phyloP scores from a whole-genome alignment of 2,888 invertebrate genomes.

The Brachynemurus nebulosus region DNA sequence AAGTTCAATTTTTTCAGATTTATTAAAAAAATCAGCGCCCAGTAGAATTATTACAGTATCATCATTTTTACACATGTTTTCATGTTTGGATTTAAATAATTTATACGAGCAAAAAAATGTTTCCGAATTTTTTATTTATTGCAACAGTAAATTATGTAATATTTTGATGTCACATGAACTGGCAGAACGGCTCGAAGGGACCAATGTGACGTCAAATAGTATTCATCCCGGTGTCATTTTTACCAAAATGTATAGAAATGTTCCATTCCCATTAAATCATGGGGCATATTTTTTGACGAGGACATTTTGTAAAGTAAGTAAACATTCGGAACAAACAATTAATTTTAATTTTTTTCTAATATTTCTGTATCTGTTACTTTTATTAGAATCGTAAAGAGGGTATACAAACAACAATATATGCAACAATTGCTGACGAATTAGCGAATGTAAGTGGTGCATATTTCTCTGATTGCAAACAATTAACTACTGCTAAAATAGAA shows the following conservation, averaged over 20 bases:
- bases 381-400: no score
- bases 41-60: conserved; percentile 29
- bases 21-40: conserved; percentile 26
- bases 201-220: conserved; percentile 30
- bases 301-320: no score
- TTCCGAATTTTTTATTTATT: conserved; percentile 17
- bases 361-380: no score
- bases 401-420: conserved; percentile 26
- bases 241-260: background rate
- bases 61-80: conserved; percentile 13
- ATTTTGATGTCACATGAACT: conserved; percentile 28
- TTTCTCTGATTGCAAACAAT: conserved; percentile 62
- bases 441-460: conserved; percentile 61
- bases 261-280: background rate
- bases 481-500: background rate
- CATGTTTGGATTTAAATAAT: background rate
- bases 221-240: conserved; percentile 30
- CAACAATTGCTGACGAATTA: conserved; percentile 23
- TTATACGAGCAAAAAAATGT: conserved; percentile 24
- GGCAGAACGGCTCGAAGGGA: conserved; percentile 25
- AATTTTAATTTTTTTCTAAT: no score
- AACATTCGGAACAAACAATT: no score
- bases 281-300: no score
- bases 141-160: conserved; percentile 29
- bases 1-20: conserved; percentile 25